Percentiles rank a stretch among this genome's conserved stretches.
These are phyloP conservation scores for Sitophilus oryzae DNA, from an alignment of 1,140 invertebrate species.

Conservation along the genomic window DNA sequence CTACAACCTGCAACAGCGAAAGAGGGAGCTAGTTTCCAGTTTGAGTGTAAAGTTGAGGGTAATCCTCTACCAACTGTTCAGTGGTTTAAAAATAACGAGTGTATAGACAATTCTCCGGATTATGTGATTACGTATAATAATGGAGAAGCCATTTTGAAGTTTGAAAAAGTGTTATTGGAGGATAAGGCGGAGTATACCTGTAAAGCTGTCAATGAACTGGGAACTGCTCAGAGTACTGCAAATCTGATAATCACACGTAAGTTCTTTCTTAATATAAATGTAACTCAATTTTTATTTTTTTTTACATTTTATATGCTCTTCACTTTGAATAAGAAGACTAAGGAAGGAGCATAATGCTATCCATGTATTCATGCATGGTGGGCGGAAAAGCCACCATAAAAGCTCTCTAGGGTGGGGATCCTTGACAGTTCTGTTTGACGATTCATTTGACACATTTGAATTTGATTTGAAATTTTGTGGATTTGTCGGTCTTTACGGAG, in stretches of 20 bases:
- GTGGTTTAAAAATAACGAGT: slow-evolving; percentile 71
- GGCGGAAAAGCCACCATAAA: too few relatives aligned
- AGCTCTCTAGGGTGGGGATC: too few relatives aligned
- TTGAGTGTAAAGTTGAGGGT: slow-evolving; percentile 67
- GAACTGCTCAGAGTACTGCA: slow-evolving; percentile 55
- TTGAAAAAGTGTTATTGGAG: slow-evolving; percentile 52
- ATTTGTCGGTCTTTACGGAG: too few relatives aligned
- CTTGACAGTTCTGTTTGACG: too few relatives aligned
- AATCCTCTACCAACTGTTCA: slow-evolving; percentile 71
- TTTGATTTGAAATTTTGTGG: too few relatives aligned
- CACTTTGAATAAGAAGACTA: too few relatives aligned
- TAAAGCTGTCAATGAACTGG: slow-evolving; percentile 63
- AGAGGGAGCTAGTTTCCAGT: slow-evolving; percentile 60
- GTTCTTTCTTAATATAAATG: slow-evolving; percentile 23
- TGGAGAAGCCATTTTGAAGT: slow-evolving; percentile 57
- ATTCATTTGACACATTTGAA: too few relatives aligned
- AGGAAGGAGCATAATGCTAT: too few relatives aligned
- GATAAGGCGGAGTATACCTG: slow-evolving; percentile 62
- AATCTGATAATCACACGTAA: slow-evolving; percentile 52
- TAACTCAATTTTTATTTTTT: too few relatives aligned
- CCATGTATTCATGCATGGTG: too few relatives aligned
- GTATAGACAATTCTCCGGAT: slow-evolving; percentile 68
- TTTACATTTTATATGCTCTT: too few relatives aligned
- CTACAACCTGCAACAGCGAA: slow-evolving; percentile 55
- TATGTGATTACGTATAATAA: slow-evolving; percentile 62